phyloP scores from a whole-genome alignment of 2,113 vertebrate species.

The Eulacestoma nigropectus region DNA sequence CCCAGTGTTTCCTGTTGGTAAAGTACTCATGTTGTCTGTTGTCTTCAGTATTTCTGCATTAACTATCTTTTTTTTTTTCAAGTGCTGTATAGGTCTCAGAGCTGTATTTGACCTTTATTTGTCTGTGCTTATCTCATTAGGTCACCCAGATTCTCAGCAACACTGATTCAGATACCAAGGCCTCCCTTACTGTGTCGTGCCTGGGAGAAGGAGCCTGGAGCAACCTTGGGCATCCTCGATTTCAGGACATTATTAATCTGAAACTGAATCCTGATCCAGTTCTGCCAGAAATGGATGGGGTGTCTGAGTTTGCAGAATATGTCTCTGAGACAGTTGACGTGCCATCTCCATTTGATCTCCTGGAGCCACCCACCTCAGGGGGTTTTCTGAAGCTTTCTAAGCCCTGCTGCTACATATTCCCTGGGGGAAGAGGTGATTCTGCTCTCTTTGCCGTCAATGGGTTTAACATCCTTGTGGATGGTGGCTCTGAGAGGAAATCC shows the following conservation, averaged over 20 bases:
- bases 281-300: constrained; percentile 91
- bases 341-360: constrained; percentile 91
- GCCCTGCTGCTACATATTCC: constrained; percentile 98
- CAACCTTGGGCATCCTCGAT: constrained; percentile 81
- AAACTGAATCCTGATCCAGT: constrained; percentile 84
- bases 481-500: constrained; percentile 92
- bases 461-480: constrained; percentile 96
- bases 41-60: not conserved
- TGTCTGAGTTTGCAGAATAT: constrained; percentile 91
- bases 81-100: not conserved
- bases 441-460: constrained; percentile 97
- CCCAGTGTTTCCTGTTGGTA: not conserved
- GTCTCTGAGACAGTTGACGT: constrained; percentile 93
- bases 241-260: constrained; percentile 80
- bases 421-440: constrained; percentile 94
- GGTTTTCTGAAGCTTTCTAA: constrained; percentile 97
- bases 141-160: constrained; percentile 82
- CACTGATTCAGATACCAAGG: constrained; percentile 71
- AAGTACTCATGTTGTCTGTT: not conserved
- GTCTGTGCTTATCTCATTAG: constrained; percentile 67
- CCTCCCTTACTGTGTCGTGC: constrained; percentile 87
- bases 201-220: constrained; percentile 90
- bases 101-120: not conserved
- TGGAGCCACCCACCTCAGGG: constrained; percentile 96
- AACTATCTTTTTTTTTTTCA: not conserved